Conservation (phyloP, 2,888 invertebrate genomes). For the Phasia obesa region DNA sequence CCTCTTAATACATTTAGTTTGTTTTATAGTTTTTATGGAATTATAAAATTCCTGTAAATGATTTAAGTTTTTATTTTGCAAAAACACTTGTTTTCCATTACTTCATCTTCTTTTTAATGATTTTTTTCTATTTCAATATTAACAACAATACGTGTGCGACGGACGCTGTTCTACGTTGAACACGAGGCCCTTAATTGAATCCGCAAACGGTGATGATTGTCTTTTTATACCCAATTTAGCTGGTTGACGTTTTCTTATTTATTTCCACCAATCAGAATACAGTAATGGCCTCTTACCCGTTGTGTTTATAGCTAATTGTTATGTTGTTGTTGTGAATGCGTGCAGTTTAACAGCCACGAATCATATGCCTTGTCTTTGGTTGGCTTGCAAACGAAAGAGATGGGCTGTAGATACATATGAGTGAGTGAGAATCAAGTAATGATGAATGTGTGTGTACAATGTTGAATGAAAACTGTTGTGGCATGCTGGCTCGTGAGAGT, state of each 20-base stretch:
- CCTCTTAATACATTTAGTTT: slow-evolving; percentile 45
- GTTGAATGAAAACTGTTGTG: slow-evolving; percentile 74
- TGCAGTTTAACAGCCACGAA: slow-evolving; percentile 59
- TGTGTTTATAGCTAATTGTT: slow-evolving; percentile 55
- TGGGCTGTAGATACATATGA: slow-evolving; percentile 14
- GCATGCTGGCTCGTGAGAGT: slow-evolving; percentile 67
- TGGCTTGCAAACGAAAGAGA: slow-evolving; percentile 49
- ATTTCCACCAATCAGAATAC: slow-evolving; percentile 79
- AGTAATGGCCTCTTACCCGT: slow-evolving; percentile 79
- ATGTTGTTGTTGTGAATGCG: slow-evolving; percentile 47
- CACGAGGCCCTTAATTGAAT: slow-evolving; percentile 82
- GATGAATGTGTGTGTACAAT: slow-evolving; percentile 46
- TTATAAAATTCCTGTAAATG: slow-evolving; percentile 57
- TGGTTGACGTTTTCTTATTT: slow-evolving; percentile 75
- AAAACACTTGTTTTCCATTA: slow-evolving; percentile 63
- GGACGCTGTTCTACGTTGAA: slow-evolving; percentile 76
- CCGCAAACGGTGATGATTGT: slow-evolving; percentile 85
- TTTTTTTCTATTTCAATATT: slow-evolving; percentile 37
- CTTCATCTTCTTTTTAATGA: slow-evolving; percentile 53
- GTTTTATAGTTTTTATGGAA: slow-evolving; percentile 37
- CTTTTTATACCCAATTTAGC: slow-evolving; percentile 84
- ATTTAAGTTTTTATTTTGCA: slow-evolving; percentile 50
- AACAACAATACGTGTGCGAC: slow-evolving; percentile 63
- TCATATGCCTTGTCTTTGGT: slow-evolving; percentile 47
- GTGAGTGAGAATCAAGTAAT: not conserved